Base-by-base conservation (phyloP, 2,113 vertebrate genomes). In the Apaloderma vittatum region DNA sequence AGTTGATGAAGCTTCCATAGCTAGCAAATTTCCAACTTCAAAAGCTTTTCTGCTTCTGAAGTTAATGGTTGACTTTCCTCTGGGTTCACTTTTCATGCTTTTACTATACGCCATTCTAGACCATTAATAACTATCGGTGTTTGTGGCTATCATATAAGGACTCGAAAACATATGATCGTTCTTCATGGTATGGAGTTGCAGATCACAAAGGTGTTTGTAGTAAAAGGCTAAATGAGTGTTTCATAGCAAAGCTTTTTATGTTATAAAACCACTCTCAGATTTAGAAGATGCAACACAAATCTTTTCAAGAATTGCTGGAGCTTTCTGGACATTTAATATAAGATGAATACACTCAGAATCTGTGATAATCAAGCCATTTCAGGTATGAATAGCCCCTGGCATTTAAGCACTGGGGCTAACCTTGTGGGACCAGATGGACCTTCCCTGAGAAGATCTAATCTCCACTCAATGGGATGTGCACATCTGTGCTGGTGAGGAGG, bases 71-170 rank as follows among this genome's bases (percentile, higher is more conserved):
- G 85, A 59, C 89, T 92, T 96, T 94, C 97, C 96, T 83, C 80
- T 88, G 87, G 95, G 77, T 95, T 97, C 95, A 93, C 95, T 98
- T 98, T 96, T 94, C 96, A 74, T 88, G 78, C 94, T 96, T 93
- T 90, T 93, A 89, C 86, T 78, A 32, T 96, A 97, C 79, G 78
- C 88, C 71, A n/a, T 88, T 87, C 85, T 55, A 1, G 36, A 84
- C 87, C 75, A 87, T 92, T 97, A 97, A 96, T 97, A 97, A 97
- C 70, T 94, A 79, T 74, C 0, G 14, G 83, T 89, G 85, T 76
- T 86, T 94, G 91, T 26, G 6, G 58, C 65, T 90, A 68, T 81
- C 58, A 58, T 36, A 16, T 46, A 40, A 55, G 17, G 26, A 67
- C 49, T 24, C n/a, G 54, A 89, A 94, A 83, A 48, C 32, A 48